Conservation (phyloP, 2,888 invertebrate species). For the Coecobrya sp. region DNA sequence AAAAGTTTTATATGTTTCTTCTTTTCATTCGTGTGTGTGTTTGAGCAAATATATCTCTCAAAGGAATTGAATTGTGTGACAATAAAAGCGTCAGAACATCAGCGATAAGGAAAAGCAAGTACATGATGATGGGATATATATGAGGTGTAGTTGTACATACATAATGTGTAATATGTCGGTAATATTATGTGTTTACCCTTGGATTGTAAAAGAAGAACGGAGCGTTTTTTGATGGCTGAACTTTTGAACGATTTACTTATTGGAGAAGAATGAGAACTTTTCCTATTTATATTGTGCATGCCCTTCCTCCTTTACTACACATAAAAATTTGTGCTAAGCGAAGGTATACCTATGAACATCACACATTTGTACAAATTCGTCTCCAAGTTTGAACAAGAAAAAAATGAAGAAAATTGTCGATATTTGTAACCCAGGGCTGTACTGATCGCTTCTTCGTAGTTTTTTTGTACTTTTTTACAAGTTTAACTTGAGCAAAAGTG, state of each 20-base stretch:
- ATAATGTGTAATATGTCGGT: slow-evolving; percentile 3
- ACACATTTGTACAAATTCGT: slow-evolving; percentile 60
- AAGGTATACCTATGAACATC: slow-evolving; percentile 34
- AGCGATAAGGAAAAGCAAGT: slow-evolving; percentile 53
- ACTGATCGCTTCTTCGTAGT: slow-evolving; percentile 45
- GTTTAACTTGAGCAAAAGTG: slow-evolving; percentile 70
- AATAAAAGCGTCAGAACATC: slow-evolving; percentile 83
- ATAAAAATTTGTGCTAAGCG: not conserved
- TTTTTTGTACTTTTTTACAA: slow-evolving; percentile 68
- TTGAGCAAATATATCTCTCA: slow-evolving; percentile 78
- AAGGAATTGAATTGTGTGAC: slow-evolving; percentile 84
- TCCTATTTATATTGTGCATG: slow-evolving; percentile 71
- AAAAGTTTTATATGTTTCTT: slow-evolving; percentile 60
- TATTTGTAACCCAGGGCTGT: slow-evolving; percentile 69
- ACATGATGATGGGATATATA: not conserved
- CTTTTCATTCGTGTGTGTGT: slow-evolving; percentile 31
- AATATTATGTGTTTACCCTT: slow-evolving; percentile 28
- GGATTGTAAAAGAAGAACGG: slow-evolving; percentile 27
- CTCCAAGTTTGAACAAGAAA: slow-evolving; percentile 58
- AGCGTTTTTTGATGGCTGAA: slow-evolving; percentile 81
- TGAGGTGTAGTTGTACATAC: not conserved
- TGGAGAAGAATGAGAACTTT: slow-evolving; percentile 73
- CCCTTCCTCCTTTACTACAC: slow-evolving; percentile 28
- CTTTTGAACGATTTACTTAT: slow-evolving; percentile 82
- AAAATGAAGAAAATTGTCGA: slow-evolving; percentile 75